Base-by-base conservation (phyloP, 1,140 invertebrate species). In the Manduca sexta region DNA sequence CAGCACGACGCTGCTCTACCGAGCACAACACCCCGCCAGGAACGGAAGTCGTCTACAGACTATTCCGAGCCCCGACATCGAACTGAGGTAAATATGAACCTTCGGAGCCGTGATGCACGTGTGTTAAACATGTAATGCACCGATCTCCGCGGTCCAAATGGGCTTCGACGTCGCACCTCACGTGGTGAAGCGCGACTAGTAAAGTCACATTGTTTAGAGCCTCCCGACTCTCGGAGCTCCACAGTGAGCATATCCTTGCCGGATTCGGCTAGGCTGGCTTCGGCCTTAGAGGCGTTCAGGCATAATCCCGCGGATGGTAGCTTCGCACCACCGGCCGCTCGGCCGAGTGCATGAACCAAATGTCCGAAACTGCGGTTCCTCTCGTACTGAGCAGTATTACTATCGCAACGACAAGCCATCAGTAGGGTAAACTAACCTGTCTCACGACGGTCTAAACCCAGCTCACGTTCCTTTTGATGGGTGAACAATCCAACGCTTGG, bases 281-380 rank as follows among this genome's bases (percentile, higher is more conserved):
- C 90, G 88, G 88, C 88, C 91, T 92, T 93, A 93, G 92, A 93
- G 91, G 91, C 91, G 90, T 93, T 93, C 91, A 93, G 91, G 89
- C 90, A 91, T 93, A 92, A 93, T 92, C 90, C 91, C 86, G 88
- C 91, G 89, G 91, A 92, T 92, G 91, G 91, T 92, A 92, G 91
- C 91, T 88, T 93, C 91, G 90, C 90, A 90, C 90, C 88, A 89
- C 83, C 85, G 88, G 74, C 86, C 86, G 82, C 80, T 89, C 88
- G 87, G 87, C 86, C 89, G 86, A 91, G 90, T 89, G 88, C 89
- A 87, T 88, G 86, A 89, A 91, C 90, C 90, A 92, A 91, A 88
- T 91, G 89, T 91, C 88, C 88, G 90, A 91, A 91, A 87, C 88
- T 88, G 86, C 90, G 86, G 90, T 91, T 92, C 90, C 90, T 92